Percentiles rank a stretch among this genome's conserved stretches.
Conservation (phyloP, 2,113 vertebrate genomes). For the Pachycephala philippinensis region DNA sequence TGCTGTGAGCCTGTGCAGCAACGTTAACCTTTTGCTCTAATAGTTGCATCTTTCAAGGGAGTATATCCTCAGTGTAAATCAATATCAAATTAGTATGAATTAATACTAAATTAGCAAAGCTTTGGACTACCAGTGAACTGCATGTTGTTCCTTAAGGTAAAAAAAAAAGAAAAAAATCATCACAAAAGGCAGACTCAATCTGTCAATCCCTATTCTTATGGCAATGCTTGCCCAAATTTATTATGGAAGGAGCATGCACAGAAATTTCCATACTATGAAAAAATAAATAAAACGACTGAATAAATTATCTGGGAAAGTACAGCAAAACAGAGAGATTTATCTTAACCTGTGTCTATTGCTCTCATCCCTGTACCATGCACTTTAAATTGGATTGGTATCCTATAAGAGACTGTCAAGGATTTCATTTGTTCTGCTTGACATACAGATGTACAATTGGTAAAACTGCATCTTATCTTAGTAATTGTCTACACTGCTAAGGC, state of each 20-base stretch:
- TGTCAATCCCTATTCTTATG: neutral
- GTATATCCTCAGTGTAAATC: neutral
- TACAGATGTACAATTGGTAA: slow-evolving; percentile 53
- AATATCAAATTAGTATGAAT: neutral
- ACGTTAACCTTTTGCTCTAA: neutral
- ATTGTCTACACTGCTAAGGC: slow-evolving; percentile 45
- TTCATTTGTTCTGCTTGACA: slow-evolving; percentile 66
- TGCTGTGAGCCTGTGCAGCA: neutral
- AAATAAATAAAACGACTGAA: slow-evolving; percentile 35
- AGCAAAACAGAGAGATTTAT: slow-evolving; percentile 30
- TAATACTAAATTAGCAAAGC: neutral
- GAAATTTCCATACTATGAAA: neutral
- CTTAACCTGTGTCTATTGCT: slow-evolving; percentile 23
- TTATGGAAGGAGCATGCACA: neutral
- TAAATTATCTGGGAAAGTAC: slow-evolving; percentile 23
- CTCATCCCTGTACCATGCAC: slow-evolving; percentile 1
- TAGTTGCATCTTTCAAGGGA: neutral
- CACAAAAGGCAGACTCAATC: neutral
- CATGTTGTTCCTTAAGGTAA: neutral
- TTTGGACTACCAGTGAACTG: neutral
- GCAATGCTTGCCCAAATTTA: neutral
- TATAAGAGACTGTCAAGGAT: slow-evolving; percentile 55
- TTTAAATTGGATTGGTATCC: slow-evolving; percentile 65
- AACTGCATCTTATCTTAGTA: slow-evolving; percentile 63
- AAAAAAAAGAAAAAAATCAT: neutral